Base-by-base conservation (phyloP, 2,888 invertebrate genomes). In the Hydrotaea diabolus region DNA sequence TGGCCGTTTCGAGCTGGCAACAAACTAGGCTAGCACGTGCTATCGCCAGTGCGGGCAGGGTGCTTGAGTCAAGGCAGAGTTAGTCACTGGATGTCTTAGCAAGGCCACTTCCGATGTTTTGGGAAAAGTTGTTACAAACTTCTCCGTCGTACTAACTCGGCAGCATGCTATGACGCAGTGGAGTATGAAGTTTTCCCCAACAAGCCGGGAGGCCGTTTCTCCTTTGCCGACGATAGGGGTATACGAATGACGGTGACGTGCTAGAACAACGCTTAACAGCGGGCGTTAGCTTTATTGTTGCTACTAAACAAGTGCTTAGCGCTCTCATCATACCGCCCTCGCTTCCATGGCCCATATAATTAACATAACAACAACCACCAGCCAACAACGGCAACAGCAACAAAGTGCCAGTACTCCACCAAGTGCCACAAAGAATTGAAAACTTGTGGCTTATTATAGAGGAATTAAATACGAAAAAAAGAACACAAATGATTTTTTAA, bases 371-470 rank as follows among this genome's bases (percentile, higher is more conserved):
- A 15, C 23, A 59, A n/a, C n/a, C n/a, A n/a, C n/a, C n/a, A n/a
- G n/a, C n/a, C n/a, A n/a, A 23, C 26, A 59, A 53, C 9, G 31
- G 31, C 21, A 69, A 69, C 31, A 43, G 19, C 17, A 59, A 17
- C 26, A 71, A 39, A 66, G 53, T 23, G 23, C 49, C 55, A 57
- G 72, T 62, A 73, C 80, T 83, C 72, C 57, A 80, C 57, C 80
- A 74, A 83, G 77, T 77, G 80, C 83, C 83, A 77, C 83, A 83
- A 80, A 83, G 76, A 79, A 83, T 83, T 83, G 83, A 76, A 83
- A 80, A 80, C 72, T 80, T 83, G 80, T 72, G 83, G 83, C 76
- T 80, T 83, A 83, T 83, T 72, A 64, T 72, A 80, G 19, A 69
- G 66, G 80, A 83, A 80, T 64, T 77, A 71, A 77, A 77, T 74